Evolutionary conservation across 2,113 vertebrate genomes (phyloP).

Genomic region (Chamaea fasciata): DNA sequence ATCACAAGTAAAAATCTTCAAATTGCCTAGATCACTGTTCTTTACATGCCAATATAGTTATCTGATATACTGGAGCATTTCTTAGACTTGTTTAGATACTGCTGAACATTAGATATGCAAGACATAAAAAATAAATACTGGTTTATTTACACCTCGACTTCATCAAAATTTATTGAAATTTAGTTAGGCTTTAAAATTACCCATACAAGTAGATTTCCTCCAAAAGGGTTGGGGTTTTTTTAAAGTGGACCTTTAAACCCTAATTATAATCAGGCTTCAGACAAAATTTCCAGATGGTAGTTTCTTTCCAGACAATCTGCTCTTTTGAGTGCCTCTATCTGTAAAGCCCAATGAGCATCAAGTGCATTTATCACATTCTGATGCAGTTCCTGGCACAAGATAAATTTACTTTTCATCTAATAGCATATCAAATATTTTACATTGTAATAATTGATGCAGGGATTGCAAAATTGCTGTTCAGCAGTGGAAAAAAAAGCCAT

Average conservation of each 20-base stretch:
- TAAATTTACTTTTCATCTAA: constrained; percentile 36
- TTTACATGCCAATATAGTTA: neutral
- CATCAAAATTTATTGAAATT: neutral
- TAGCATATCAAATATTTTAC: constrained; percentile 20
- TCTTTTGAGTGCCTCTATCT: neutral
- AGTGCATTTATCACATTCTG: constrained; percentile 29
- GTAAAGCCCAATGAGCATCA: constrained; percentile 6
- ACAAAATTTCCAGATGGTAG: constrained; percentile 51
- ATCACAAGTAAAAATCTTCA: neutral
- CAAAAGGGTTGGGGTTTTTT: neutral
- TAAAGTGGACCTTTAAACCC: neutral
- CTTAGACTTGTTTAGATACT: neutral
- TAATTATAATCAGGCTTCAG: constrained; percentile 14
- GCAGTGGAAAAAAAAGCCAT: constrained; percentile 2
- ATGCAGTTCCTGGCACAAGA: neutral
- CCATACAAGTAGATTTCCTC: neutral
- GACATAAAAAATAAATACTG: neutral
- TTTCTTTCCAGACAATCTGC: constrained; percentile 31
- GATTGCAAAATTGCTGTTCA: neutral
- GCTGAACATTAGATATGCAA: neutral
- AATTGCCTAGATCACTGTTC: neutral
- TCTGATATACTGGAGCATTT: neutral
- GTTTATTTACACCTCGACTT: neutral
- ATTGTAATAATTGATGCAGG: neutral
- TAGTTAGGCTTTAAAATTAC: neutral